Base-by-base conservation (phyloP, 1,140 invertebrate genomes). In the Adoxophyes honmai region DNA sequence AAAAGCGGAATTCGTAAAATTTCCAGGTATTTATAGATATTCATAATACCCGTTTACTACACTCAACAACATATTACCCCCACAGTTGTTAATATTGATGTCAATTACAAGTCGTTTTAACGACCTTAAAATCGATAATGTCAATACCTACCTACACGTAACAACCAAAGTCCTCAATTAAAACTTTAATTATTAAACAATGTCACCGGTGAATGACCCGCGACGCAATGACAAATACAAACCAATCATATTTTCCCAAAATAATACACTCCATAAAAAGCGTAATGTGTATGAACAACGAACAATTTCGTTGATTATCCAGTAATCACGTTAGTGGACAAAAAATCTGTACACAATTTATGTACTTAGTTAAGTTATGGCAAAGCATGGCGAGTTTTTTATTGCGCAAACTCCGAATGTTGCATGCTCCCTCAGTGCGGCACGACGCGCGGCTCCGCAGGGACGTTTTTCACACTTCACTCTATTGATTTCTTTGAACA, bases 341-440 rank as follows among this genome's bases (percentile, higher is more conserved):
- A 28, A 28, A 28, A 28, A 28, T 28, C 21, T 3, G 7, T 48
- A 33, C 7, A 48, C 28, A 16, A 21, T 11, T 11, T 1, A 13
- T 62, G 52, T 35, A 59, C 44, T 35, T 34, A 51, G 34, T 38
- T 55, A 37, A 59, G 58, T 37, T 60, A 51, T 38, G 60, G 54
- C 60, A 61, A 68, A 55, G 34, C 57, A 48, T 48, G 42, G 42
- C 4, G n/a, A 14, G 36, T 56, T 42, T 58, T 54, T 48, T 52
- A 72, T 78, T 78, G 78, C 78, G 78, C 78, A 81, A 79, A 75
- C 74, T 74, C 74, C 18, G 51, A 52, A 78, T 76, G 67, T 75
- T 74, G 70, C 60, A 65, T 56, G 34, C 60, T 64, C 39, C 52
- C 34, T 66, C 65, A 78, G 80, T 85, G 72, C 71, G 73, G 70